phyloP scores from a whole-genome alignment of 2,797 vertebrate genomes.

The Tiaroga cobitis region DNA sequence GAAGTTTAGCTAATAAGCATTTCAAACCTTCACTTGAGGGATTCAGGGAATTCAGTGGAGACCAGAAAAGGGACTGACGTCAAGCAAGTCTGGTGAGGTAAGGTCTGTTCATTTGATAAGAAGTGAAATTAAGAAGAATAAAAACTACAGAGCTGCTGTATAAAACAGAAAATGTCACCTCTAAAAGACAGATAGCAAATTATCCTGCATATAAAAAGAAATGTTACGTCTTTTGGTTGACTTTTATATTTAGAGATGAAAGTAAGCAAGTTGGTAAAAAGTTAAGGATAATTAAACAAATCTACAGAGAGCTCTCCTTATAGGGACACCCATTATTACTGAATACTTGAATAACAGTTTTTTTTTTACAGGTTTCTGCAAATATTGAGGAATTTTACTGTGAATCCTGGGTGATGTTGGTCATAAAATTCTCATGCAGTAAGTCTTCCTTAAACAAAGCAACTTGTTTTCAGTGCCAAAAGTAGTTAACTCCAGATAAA shows the following conservation, averaged over 20 bases:
- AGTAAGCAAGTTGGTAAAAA: not conserved
- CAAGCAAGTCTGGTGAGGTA: slow-evolving; percentile 8
- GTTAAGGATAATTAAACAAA: not conserved
- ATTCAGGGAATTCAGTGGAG: slow-evolving; percentile 30
- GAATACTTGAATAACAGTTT: not conserved
- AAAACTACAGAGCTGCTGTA: not conserved
- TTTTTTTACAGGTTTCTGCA: not conserved
- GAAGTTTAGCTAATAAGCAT: slow-evolving; percentile 13
- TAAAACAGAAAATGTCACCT: not conserved
- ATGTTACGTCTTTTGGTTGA: not conserved
- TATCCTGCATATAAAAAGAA: not conserved
- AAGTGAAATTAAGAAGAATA: not conserved
- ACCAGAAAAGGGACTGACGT: slow-evolving; percentile 17
- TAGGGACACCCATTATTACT: not conserved
- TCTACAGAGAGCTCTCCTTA: not conserved
- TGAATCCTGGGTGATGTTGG: slow-evolving; percentile 13
- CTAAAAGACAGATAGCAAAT: not conserved
- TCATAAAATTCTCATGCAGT: not conserved
- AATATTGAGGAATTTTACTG: not conserved
- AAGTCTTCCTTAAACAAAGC: slow-evolving; percentile 17
- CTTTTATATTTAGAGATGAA: not conserved
- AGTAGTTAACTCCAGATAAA: slow-evolving; percentile 7
- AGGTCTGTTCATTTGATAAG: not conserved
- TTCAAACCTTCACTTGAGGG: slow-evolving; percentile 15
- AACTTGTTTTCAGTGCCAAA: slow-evolving; percentile 41